A percentile compares a stretch with the other conserved stretches of the same genome.
phyloP scores from a whole-genome alignment of 2,797 vertebrate species.

The Microtus obscurus region DNA sequence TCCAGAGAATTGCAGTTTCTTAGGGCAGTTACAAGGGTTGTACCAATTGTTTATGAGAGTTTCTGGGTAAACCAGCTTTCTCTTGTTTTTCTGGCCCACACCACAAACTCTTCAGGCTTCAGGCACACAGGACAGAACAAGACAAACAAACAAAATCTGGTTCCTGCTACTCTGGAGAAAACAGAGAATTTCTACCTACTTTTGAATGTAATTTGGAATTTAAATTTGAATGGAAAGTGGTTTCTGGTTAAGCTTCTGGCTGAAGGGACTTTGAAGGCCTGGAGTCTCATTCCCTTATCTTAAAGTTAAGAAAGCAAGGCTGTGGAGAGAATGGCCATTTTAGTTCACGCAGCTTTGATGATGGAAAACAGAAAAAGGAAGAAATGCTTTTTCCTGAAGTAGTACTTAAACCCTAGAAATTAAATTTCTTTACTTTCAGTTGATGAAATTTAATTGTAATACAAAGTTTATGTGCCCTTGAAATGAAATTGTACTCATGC shows the following conservation, averaged over 20 bases:
- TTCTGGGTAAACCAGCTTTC: slow-evolving; percentile 1
- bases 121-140: neutral
- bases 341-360: neutral
- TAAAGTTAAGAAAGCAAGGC: neutral
- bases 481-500: neutral
- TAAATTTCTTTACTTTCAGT: neutral
- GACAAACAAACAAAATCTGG: neutral
- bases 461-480: neutral
- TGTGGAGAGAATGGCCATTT: neutral
- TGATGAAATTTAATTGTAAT: neutral
- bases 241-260: neutral
- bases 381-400: neutral
- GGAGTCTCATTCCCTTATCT: neutral
- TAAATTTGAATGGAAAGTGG: slow-evolving; percentile 38
- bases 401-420: slow-evolving; percentile 29
- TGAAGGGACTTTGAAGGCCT: neutral
- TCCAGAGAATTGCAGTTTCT: slow-evolving; percentile 42
- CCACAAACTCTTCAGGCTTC: slow-evolving; percentile 46
- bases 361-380: neutral
- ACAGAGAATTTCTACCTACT: neutral
- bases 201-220: slow-evolving; percentile 36
- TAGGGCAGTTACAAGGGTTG: slow-evolving; percentile 22
- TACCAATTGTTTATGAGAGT: slow-evolving; percentile 52
- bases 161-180: slow-evolving; percentile 15
- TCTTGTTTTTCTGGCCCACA: slow-evolving; percentile 60